These are phyloP conservation scores for Phyllostomus hastatus DNA, from an alignment of 2,113 vertebrate genomes.

Conservation along the genomic window DNA sequence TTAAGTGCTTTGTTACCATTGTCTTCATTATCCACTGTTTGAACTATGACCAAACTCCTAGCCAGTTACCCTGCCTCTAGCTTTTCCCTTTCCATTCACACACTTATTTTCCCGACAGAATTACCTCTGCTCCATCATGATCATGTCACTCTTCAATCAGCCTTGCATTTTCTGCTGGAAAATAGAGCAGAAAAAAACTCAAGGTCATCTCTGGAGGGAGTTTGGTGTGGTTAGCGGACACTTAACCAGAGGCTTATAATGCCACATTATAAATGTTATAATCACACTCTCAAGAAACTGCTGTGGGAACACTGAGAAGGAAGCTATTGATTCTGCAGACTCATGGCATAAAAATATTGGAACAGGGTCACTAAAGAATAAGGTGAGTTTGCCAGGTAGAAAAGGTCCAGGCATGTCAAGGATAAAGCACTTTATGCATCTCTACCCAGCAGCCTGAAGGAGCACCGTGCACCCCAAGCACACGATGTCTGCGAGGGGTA, in stretches of 20 bases:
- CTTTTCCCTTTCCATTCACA: background rate
- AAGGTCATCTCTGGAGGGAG: background rate
- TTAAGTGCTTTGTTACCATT: background rate
- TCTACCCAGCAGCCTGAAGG: background rate
- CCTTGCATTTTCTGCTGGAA: background rate
- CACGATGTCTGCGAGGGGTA: rapidly evolving
- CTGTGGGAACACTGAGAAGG: background rate
- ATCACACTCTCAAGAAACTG: background rate
- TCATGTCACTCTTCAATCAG: background rate
- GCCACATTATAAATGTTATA: background rate
- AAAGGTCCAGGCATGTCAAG: background rate
- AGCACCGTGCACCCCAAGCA: rapidly evolving
- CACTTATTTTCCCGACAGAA: background rate
- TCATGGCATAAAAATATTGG: too few species aligned
- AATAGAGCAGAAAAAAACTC: background rate
- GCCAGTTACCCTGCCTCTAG: background rate
- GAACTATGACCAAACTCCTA: background rate
- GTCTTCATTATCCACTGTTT: background rate
- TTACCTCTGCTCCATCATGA: background rate
- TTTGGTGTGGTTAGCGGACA: background rate
- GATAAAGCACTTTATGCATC: rapidly evolving
- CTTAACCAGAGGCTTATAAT: background rate
- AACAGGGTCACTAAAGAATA: background rate
- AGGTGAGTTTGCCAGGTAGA: background rate
- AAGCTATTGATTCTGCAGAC: background rate